phyloP scores from a whole-genome alignment of 2,888 invertebrate genomes.

The Phaonia tiefii region DNA sequence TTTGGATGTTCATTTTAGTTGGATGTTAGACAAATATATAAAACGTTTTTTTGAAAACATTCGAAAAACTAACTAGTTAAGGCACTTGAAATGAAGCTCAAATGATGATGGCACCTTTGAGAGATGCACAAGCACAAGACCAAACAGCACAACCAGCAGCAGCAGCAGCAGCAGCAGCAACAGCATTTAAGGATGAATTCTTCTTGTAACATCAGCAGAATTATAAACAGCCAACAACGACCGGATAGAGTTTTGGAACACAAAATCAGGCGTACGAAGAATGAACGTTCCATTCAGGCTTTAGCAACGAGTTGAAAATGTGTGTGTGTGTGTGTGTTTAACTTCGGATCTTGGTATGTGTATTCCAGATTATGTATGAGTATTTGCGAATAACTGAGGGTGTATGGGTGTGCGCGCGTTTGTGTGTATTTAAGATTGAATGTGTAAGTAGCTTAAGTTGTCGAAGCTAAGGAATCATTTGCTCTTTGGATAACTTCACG shows the following conservation, averaged over 20 bases:
- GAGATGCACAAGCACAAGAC: slow-evolving; percentile 17
- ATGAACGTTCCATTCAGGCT: not conserved
- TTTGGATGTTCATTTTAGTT: not conserved
- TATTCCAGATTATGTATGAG: not conserved
- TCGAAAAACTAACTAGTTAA: not conserved
- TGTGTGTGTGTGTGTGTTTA: not conserved
- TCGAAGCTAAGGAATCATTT: slow-evolving; percentile 62
- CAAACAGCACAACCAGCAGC: too few species aligned
- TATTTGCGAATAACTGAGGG: not conserved
- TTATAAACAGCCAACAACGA: slow-evolving; percentile 48
- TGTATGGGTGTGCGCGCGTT: slow-evolving; percentile 9
- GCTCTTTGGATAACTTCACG: slow-evolving; percentile 9
- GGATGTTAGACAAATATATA: not conserved
- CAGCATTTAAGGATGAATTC: not conserved
- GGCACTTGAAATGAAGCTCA: slow-evolving; percentile 41
- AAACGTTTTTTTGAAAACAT: slow-evolving; percentile 10
- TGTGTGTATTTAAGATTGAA: slow-evolving; percentile 54
- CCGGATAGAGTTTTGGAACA: not conserved
- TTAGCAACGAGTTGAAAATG: slow-evolving; percentile 27
- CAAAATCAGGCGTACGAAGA: not conserved
- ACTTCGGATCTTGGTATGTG: not conserved
- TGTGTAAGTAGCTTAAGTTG: slow-evolving; percentile 65
- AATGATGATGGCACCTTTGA: slow-evolving; percentile 63
- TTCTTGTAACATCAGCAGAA: slow-evolving; percentile 52
- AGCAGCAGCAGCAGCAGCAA: slow-evolving; percentile 27